phyloP scores from a whole-genome alignment of 1,140 invertebrate genomes.

The Drosophila lacteicornis region DNA sequence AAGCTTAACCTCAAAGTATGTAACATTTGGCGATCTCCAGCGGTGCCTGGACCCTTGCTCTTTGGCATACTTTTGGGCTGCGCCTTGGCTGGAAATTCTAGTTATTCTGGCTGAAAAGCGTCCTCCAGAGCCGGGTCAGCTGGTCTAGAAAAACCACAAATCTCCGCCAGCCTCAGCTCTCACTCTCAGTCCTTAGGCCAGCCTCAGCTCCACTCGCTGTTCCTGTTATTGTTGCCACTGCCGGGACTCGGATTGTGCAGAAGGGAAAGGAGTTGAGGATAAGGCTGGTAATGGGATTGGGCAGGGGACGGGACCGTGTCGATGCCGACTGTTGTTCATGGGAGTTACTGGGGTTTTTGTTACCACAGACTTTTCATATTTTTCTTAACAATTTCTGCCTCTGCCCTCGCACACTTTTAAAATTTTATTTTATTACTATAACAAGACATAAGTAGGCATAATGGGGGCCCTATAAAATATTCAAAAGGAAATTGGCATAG shows the following conservation, averaged over 20 bases:
- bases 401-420: constrained; percentile 45
- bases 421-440: constrained; percentile 84
- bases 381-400: constrained; percentile 58
- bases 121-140: neutral
- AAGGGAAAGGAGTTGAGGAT: neutral
- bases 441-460: constrained; percentile 84
- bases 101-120: neutral
- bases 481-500: constrained; percentile 82
- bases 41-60: too few species aligned
- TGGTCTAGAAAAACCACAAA: constrained; percentile 13
- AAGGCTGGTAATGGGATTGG: neutral
- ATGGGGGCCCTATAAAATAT: constrained; percentile 82
- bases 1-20: constrained; percentile 8
- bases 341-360: constrained; percentile 31
- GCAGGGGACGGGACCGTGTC: constrained; percentile 16
- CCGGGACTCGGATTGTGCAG: constrained; percentile 2
- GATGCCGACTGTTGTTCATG: constrained; percentile 44
- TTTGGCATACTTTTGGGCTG: constrained; percentile 13
- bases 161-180: constrained; percentile 13
- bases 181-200: neutral
- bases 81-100: neutral
- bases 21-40: neutral
- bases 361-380: constrained; percentile 55
- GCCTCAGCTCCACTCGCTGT: constrained; percentile 6
- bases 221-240: constrained; percentile 39